Conservation (phyloP, 2,797 vertebrate species). For the Peromyscus attwateri region DNA sequence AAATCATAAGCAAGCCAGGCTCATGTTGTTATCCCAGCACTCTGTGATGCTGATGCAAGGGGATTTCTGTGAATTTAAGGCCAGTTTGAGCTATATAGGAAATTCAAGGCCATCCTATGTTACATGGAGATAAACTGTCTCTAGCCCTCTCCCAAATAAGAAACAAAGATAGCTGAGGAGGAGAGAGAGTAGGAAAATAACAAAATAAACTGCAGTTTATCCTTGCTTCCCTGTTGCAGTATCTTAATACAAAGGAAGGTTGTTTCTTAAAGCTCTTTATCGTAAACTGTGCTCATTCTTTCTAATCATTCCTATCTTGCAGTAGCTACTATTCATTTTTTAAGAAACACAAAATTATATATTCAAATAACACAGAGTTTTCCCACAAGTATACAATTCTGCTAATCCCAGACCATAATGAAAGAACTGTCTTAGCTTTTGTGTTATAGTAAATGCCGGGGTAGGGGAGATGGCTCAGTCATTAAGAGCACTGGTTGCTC, state of each 20-base stretch:
- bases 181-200: not conserved
- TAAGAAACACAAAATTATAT: not conserved
- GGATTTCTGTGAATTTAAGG: not conserved
- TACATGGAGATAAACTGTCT: not conserved
- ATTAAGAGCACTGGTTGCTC: not conserved
- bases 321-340: not conserved
- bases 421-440: constrained; percentile 1
- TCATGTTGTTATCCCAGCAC: not conserved
- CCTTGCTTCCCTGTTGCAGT: not conserved
- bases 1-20: not conserved
- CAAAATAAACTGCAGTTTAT: not conserved
- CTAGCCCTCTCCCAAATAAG: not conserved
- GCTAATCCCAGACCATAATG: not conserved
- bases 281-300: constrained; percentile 1
- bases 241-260: not conserved
- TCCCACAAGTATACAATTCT: not conserved
- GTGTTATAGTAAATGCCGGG: not conserved
- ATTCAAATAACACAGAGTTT: not conserved
- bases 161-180: not conserved
- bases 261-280: not conserved
- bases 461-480: not conserved
- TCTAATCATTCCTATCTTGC: not conserved
- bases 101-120: not conserved
- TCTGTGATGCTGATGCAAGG: not conserved
- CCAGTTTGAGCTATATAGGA: not conserved